Conservation (phyloP, 2,888 invertebrate species). For the Chrysolina haemoptera region DNA sequence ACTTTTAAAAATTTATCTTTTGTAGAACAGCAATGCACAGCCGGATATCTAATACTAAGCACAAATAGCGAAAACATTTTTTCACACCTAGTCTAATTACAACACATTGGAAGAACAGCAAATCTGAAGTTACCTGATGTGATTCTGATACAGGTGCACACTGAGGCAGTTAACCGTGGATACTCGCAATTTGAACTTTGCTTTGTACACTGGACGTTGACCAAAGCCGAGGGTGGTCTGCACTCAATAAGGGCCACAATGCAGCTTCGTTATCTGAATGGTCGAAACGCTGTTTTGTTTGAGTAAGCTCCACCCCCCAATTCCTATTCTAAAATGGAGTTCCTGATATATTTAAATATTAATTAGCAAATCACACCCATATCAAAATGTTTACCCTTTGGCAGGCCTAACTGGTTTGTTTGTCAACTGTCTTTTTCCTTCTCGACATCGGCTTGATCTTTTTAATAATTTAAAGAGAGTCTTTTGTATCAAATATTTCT, state of each 20-base stretch:
- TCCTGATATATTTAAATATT: conserved; percentile 60
- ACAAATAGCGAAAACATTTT: not conserved
- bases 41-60: not conserved
- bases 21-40: not conserved
- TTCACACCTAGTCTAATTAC: not conserved
- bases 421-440: conserved; percentile 41
- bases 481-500: conserved; percentile 1
- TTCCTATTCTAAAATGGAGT: conserved; percentile 63
- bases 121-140: conserved; percentile 17
- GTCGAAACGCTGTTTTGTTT: conserved; percentile 57
- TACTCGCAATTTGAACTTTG: conserved; percentile 37
- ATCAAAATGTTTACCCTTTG: conserved; percentile 60
- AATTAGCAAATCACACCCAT: conserved; percentile 61
- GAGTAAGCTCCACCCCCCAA: conserved; percentile 62
- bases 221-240: conserved; percentile 44
- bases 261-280: conserved; percentile 60
- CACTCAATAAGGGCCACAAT: conserved; percentile 54
- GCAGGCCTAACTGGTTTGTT: conserved; percentile 50
- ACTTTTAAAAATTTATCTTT: not conserved
- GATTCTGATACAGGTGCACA: conserved; percentile 41
- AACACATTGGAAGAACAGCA: not conserved
- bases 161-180: conserved; percentile 23
- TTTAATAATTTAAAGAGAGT: conserved; percentile 42
- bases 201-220: conserved; percentile 29
- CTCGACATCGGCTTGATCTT: conserved; percentile 34